These are phyloP conservation scores for Triplophysa bombifrons DNA, from an alignment of 2,797 vertebrate genomes.

Conservation along the genomic window DNA sequence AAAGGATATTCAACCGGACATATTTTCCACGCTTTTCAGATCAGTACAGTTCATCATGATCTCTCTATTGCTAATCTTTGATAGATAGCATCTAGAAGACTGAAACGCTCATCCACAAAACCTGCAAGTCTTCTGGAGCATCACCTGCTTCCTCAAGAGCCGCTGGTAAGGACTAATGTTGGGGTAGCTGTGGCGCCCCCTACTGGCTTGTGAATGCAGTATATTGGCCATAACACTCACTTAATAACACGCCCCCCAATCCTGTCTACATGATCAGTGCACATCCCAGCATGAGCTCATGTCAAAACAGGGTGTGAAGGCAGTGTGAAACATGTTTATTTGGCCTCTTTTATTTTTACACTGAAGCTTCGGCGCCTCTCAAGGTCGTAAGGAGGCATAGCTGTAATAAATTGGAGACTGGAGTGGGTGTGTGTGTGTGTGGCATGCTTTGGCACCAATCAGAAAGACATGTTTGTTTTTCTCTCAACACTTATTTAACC, in stretches of 20 bases:
- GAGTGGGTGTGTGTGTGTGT: constrained; percentile 9
- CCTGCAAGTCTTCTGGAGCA: constrained; percentile 5
- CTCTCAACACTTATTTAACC: constrained; percentile 34
- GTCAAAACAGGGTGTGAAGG: constrained; percentile 25
- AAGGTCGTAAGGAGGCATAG: constrained; percentile 35
- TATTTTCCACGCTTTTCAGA: background rate
- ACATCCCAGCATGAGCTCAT: constrained; percentile 31
- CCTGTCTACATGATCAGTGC: constrained; percentile 16
- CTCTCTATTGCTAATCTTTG: constrained; percentile 13
- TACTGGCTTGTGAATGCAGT: constrained; percentile 29
- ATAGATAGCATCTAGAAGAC: constrained; percentile 41
- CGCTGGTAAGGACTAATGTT: constrained; percentile 14
- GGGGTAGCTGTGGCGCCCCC: constrained; percentile 15
- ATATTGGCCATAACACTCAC: background rate
- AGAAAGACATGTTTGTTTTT: constrained; percentile 37
- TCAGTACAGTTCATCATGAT: background rate
- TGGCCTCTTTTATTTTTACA: constrained; percentile 29
- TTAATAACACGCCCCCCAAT: background rate
- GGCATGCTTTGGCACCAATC: constrained; percentile 9
- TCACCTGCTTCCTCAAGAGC: constrained; percentile 24
- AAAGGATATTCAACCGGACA: background rate
- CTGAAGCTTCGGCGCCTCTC: background rate
- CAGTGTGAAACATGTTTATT: constrained; percentile 25
- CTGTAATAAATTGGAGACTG: constrained; percentile 10
- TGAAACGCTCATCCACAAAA: constrained; percentile 2